These are phyloP conservation scores for Arenaria interpres DNA, from an alignment of 2,113 vertebrate species.

Conservation along the genomic window DNA sequence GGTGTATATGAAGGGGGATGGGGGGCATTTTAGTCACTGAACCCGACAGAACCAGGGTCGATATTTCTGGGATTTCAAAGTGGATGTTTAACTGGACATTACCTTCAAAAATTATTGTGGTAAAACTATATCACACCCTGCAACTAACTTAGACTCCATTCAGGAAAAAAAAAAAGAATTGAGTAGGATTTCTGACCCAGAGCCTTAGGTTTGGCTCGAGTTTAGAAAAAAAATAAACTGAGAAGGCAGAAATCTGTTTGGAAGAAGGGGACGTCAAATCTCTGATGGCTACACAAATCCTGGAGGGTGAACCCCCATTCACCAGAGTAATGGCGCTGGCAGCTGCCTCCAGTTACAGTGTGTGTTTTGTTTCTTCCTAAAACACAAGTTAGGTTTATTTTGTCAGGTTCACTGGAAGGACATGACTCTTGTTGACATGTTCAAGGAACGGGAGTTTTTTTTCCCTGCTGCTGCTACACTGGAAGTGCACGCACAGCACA, in stretches of 20 bases:
- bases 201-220: not conserved
- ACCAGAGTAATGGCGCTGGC: not conserved
- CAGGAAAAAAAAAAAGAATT: fast-evolving
- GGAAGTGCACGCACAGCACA: not conserved
- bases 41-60: fast-evolving
- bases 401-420: not conserved
- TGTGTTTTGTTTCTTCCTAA: not conserved
- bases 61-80: not conserved
- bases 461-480: not conserved
- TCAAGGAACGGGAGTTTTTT: not conserved
- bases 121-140: not conserved
- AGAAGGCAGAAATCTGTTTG: not conserved
- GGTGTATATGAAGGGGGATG: fast-evolving
- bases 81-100: not conserved
- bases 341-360: not conserved
- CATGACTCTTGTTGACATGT: not conserved
- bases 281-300: not conserved
- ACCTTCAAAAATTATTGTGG: not conserved
- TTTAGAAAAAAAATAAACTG: not conserved
- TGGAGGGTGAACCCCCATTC: not conserved
- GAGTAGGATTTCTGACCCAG: not conserved
- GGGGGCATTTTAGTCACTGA: not conserved
- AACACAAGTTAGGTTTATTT: not conserved
- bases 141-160: not conserved
- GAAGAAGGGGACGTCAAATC: not conserved